Evolutionary conservation across 2,888 invertebrate species (phyloP), one percentile per base, ranked within the genome.

Genomic region (Trachelus tabidus): DNA sequence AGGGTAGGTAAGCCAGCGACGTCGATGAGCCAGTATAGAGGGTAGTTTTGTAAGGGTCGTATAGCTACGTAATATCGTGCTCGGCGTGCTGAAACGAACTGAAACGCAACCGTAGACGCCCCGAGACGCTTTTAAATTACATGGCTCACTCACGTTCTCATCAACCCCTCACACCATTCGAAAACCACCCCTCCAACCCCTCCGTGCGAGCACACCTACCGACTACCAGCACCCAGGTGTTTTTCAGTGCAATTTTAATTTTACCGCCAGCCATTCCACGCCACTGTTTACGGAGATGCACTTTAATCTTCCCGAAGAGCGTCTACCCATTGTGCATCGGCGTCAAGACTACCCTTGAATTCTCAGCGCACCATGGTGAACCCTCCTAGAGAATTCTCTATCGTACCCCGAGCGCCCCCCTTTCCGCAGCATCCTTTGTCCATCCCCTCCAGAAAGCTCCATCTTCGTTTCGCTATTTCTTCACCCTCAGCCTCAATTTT

Each of bases 231-330:
- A 15, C 73, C 77, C 12, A 68, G 75, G 30, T 23, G 81, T 83
- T 85, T 85, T 84, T 85, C 80, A 79, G 81, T 78, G 83, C 84
- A 81, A 85, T 85, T 85, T 85, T 85, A 85, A 85, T 85, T 85
- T 85, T 83, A 85, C 84, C 85, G 83, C 83, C 81, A 85, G 80
- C 85, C 85, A 82, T 81, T 31, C 79, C 78, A 75, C 79, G 74
- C 78, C 81, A 69, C 78, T 79, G 80, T 78, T 75, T 69, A 69
- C 69, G 69, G 78, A 81, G 80, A 83, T 84, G 83, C 85, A 85
- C 85, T 86, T 87, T 87, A 87, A 87, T 87, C 84, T 87, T 87
- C 86, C 83, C 81, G 83, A 81, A 84, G 84, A 85, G 86, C 84
- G 83, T 84, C 83, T 33, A 15, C 69, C 30, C 84, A 83, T 85